Percentiles rank a stretch among this genome's conserved stretches.
These are phyloP conservation scores for Fulmarus glacialis DNA, from an alignment of 2,113 vertebrate species.

Conservation along the genomic window DNA sequence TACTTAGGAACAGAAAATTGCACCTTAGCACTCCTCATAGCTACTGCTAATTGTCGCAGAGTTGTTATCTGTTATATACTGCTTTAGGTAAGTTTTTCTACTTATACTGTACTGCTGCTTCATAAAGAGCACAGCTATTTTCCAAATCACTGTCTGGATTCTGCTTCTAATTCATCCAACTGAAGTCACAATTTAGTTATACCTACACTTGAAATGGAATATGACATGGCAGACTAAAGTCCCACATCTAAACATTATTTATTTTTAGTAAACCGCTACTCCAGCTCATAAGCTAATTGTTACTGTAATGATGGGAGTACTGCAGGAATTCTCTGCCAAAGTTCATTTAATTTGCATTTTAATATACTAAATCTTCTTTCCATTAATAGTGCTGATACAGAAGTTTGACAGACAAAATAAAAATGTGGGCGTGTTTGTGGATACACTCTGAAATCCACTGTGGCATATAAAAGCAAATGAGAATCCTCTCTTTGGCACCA, in stretches of 20 bases:
- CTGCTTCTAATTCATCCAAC: background rate
- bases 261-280: background rate
- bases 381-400: background rate
- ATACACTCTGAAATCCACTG: slow-evolving; percentile 16
- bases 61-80: background rate
- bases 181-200: background rate
- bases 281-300: background rate
- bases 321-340: background rate
- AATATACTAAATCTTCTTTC: slow-evolving; percentile 20
- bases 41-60: background rate
- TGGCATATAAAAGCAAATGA: slow-evolving; percentile 28
- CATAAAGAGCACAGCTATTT: background rate
- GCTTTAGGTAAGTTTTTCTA: background rate
- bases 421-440: slow-evolving; percentile 1
- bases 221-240: background rate
- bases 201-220: background rate
- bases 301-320: background rate
- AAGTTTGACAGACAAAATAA: slow-evolving; percentile 16
- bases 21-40: background rate
- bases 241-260: background rate
- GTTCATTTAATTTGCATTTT: slow-evolving; percentile 38
- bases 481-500: background rate
- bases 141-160: background rate
- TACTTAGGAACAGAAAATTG: background rate
- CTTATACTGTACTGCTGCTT: background rate